Percentiles rank a stretch among this genome's conserved stretches.
These are phyloP conservation scores for Mellilla xanthometata DNA, from an alignment of 2,888 invertebrate genomes.

Conservation along the genomic window DNA sequence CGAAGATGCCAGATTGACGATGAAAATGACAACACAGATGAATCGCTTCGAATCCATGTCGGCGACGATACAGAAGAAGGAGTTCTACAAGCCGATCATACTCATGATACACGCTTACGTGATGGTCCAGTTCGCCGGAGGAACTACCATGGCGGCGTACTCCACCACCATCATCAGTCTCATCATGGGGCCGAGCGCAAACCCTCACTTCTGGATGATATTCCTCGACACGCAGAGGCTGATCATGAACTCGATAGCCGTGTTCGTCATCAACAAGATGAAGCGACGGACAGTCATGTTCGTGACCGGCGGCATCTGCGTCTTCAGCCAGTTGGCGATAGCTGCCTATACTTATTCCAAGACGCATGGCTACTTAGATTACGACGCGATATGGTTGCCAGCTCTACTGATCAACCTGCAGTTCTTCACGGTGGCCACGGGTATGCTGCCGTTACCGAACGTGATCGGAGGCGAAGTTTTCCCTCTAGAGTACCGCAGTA, in stretches of 20 bases:
- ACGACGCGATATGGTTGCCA: constrained; percentile 66
- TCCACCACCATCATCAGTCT: constrained; percentile 83
- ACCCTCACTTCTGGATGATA: constrained; percentile 85
- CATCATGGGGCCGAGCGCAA: constrained; percentile 79
- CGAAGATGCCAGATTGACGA: constrained; percentile 38
- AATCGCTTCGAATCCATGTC: constrained; percentile 32
- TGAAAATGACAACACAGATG: constrained; percentile 30
- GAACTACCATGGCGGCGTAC: constrained; percentile 86
- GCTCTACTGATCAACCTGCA: constrained; percentile 76
- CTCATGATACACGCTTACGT: constrained; percentile 83
- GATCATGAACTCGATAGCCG: constrained; percentile 80
- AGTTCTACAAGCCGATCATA: constrained; percentile 81
- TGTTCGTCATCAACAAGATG: constrained; percentile 82
- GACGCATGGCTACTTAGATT: constrained; percentile 38
- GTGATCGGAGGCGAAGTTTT: constrained; percentile 87
- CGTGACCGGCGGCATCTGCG: constrained; percentile 81
- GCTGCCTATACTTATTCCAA: constrained; percentile 63
- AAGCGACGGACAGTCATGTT: constrained; percentile 83
- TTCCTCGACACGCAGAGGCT: constrained; percentile 84
- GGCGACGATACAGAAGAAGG: constrained; percentile 52
- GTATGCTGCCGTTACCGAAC: constrained; percentile 85
- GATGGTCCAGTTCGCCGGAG: constrained; percentile 85
- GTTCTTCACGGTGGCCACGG: constrained; percentile 79
- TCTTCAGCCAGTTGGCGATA: constrained; percentile 76
- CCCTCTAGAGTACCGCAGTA: constrained; percentile 80